phyloP scores from a whole-genome alignment of 92 coral and sea anemone genomes.

The Hydrozoanthus gracilis region DNA sequence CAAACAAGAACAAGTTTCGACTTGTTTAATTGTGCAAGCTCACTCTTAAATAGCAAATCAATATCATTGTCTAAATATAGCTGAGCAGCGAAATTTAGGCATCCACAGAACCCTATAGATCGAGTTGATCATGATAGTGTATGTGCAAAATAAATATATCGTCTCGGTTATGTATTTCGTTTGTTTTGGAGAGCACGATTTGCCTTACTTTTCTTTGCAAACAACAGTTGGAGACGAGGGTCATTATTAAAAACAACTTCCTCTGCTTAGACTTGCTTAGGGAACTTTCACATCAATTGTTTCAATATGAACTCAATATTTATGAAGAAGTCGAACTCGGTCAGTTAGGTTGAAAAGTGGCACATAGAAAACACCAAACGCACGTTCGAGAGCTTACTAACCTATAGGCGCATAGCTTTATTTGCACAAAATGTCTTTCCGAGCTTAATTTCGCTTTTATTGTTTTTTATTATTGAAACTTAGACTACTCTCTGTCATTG shows the following conservation, averaged over 20 bases:
- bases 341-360: not conserved
- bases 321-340: too few species aligned
- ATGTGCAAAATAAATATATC: not conserved
- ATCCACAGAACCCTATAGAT: not conserved
- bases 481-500: not conserved
- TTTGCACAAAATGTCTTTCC: not conserved
- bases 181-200: not conserved
- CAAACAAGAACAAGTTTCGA: slow-evolving; percentile 1
- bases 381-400: not conserved
- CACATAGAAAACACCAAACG: not conserved
- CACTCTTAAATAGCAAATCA: not conserved
- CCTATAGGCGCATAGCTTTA: not conserved
- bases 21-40: not conserved
- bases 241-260: not conserved
- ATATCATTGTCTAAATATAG: slow-evolving; percentile 20
- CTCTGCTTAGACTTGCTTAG: not conserved
- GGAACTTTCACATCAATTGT: not conserved
- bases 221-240: not conserved
- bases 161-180: not conserved
- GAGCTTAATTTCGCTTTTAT: slow-evolving; percentile 8
- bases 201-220: not conserved
- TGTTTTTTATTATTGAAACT: not conserved
- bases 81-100: not conserved
- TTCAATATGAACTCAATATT: not conserved
- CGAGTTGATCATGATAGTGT: not conserved